Percentiles rank a stretch among this genome's conserved stretches.
These are phyloP conservation scores for Rhinichthys osculus DNA, from an alignment of 2,797 vertebrate genomes.

Conservation along the genomic window DNA sequence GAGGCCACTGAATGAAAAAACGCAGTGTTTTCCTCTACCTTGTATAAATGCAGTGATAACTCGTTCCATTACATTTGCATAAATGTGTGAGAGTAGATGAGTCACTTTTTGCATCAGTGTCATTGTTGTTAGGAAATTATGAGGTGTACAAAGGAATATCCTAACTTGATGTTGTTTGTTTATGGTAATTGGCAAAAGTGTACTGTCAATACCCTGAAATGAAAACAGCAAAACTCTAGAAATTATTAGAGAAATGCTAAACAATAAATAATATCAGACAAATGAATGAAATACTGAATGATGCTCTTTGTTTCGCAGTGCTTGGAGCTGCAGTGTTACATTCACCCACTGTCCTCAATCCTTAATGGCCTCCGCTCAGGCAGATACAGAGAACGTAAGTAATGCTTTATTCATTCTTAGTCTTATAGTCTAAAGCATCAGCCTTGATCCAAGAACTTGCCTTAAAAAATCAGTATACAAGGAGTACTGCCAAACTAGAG, in stretches of 20 bases:
- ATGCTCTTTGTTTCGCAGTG: slow-evolving; percentile 71
- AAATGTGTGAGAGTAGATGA: slow-evolving; percentile 35
- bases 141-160: not conserved
- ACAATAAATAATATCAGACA: not conserved
- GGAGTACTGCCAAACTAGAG: slow-evolving; percentile 49
- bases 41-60: not conserved
- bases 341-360: slow-evolving; percentile 82
- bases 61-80: not conserved
- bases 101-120: slow-evolving; percentile 16
- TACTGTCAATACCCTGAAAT: not conserved
- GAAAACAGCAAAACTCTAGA: not conserved
- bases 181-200: not conserved
- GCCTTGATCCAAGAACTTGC: not conserved
- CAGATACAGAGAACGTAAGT: slow-evolving; percentile 85
- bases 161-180: not conserved
- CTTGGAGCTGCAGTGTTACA: slow-evolving; percentile 81
- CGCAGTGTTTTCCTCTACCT: not conserved
- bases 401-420: slow-evolving; percentile 14
- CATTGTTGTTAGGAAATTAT: slow-evolving; percentile 1
- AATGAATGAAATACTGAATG: slow-evolving; percentile 42
- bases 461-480: not conserved
- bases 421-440: slow-evolving; percentile 23
- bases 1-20: not conserved
- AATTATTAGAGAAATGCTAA: not conserved
- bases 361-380: slow-evolving; percentile 82